phyloP scores from a whole-genome alignment of 2,113 vertebrate species.

The Opisthocomus hoazin region DNA sequence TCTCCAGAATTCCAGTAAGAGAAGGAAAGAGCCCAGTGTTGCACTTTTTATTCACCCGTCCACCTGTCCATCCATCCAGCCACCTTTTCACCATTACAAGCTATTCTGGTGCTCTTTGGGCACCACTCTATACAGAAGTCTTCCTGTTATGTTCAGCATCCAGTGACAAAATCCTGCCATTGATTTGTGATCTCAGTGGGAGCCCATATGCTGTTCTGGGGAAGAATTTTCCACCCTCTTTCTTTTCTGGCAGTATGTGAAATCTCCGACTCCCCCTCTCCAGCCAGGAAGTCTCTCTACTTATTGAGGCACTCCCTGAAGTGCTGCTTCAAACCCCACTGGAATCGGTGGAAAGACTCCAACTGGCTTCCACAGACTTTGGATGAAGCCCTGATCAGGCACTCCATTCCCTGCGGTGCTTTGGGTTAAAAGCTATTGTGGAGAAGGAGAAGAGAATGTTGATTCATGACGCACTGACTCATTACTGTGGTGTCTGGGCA shows the following conservation, averaged over 20 bases:
- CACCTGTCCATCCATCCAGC: neutral
- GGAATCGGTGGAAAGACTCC: neutral
- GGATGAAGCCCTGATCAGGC: neutral
- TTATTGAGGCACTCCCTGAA: neutral
- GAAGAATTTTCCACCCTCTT: neutral
- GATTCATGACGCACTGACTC: conserved; percentile 18
- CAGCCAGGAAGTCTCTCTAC: neutral
- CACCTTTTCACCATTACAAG: neutral
- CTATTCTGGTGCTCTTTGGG: neutral
- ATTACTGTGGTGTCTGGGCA: conserved; percentile 37
- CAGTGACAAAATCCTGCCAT: neutral
- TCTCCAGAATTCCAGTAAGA: neutral
- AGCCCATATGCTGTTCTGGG: neutral
- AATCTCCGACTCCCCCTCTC: neutral
- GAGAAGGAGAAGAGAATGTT: neutral
- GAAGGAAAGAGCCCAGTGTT: neutral
- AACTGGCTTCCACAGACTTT: neutral
- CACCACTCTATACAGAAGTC: neutral
- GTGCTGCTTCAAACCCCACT: neutral
- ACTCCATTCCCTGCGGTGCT: neutral
- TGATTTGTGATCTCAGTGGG: neutral
- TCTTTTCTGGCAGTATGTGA: neutral
- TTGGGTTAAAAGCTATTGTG: conserved; percentile 15
- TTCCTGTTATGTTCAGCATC: neutral
- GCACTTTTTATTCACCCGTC: neutral